phyloP scores from a whole-genome alignment of 2,797 vertebrate species.

The Liparis tanakae region DNA sequence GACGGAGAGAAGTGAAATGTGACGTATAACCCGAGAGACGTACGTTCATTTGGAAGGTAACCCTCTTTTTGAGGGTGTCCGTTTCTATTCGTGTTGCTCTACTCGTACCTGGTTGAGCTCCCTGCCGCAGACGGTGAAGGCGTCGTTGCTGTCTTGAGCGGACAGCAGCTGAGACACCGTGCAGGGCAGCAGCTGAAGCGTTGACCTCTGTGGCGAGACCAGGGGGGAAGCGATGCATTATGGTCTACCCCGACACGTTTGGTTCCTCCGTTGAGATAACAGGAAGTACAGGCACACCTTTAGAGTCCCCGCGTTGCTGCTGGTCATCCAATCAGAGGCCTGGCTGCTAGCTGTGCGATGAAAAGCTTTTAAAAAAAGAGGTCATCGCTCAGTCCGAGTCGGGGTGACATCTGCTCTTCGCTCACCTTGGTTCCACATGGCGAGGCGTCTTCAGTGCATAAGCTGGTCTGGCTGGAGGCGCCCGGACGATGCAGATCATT shows the following conservation, averaged over 20 bases:
- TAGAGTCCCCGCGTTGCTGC: neutral
- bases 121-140: conserved; percentile 43
- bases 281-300: conserved; percentile 35
- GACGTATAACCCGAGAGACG: neutral
- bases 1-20: neutral
- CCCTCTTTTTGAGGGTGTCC: too few species aligned
- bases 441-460: fast-evolving
- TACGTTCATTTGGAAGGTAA: neutral
- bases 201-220: conserved; percentile 36
- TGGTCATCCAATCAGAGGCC: neutral
- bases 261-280: neutral
- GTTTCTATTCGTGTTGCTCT: neutral
- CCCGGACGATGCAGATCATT: too few species aligned
- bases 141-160: conserved; percentile 21
- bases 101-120: conserved; percentile 68
- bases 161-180: conserved; percentile 76
- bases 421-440: conserved; percentile 48
- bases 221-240: neutral
- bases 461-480: neutral
- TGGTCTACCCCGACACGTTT: neutral
- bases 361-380: too few species aligned
- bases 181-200: conserved; percentile 61
- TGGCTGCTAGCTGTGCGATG: conserved; percentile 16
- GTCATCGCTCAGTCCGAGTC: neutral
- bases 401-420: neutral